Percentiles rank a stretch among this genome's conserved stretches.
phyloP scores from a whole-genome alignment of 2,797 vertebrate species.

The Leuciscus waleckii region DNA sequence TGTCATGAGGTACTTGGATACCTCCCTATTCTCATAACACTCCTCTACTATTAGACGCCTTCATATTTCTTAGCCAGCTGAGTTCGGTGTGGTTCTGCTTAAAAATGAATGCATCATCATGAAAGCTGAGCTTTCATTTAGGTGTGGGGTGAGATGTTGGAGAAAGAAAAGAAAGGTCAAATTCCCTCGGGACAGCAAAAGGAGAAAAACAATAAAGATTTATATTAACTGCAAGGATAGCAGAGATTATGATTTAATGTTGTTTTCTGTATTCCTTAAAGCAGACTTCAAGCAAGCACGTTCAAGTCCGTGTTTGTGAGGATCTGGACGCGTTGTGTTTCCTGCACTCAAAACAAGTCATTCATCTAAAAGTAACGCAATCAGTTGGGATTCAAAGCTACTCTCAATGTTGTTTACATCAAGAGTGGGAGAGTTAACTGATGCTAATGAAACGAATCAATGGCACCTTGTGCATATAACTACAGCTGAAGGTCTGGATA shows the following conservation, averaged over 20 bases:
- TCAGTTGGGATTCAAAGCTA: slow-evolving; percentile 2
- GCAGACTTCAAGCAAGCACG: slow-evolving; percentile 2
- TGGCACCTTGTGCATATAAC: not conserved
- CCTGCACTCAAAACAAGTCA: not conserved
- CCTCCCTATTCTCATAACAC: slow-evolving; percentile 18
- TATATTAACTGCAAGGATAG: slow-evolving; percentile 15
- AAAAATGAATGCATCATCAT: slow-evolving; percentile 32
- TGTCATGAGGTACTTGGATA: slow-evolving; percentile 13
- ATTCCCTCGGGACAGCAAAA: not conserved
- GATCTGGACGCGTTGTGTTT: not conserved
- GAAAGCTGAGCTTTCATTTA: slow-evolving; percentile 29
- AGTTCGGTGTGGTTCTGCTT: slow-evolving; percentile 20
- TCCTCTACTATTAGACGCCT: slow-evolving; percentile 2
- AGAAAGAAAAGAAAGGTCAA: not conserved
- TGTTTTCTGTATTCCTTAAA: not conserved
- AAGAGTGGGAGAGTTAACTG: not conserved
- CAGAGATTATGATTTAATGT: not conserved
- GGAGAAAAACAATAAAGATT: slow-evolving; percentile 17
- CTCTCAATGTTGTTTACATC: slow-evolving; percentile 3
- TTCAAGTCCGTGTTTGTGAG: slow-evolving; percentile 11
- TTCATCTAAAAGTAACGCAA: not conserved
- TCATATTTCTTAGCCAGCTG: not conserved
- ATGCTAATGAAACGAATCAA: not conserved
- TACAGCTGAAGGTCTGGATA: not conserved
- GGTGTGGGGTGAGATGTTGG: not conserved